Evolutionary conservation across 2,797 vertebrate genomes (phyloP).

Genomic region (Sarcoramphus papa): DNA sequence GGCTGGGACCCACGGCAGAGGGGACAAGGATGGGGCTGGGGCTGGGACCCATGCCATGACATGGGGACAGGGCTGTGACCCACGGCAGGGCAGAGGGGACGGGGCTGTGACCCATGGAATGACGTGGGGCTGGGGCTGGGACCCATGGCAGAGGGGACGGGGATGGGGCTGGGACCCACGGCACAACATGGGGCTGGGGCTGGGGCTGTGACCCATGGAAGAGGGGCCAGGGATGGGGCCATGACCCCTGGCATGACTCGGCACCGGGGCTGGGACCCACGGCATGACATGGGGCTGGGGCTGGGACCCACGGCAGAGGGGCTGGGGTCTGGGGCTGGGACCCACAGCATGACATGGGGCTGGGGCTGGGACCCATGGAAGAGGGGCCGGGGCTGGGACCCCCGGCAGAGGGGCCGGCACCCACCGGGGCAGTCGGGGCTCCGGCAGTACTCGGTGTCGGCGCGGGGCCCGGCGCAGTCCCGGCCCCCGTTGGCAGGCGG

Average conservation of each 20-base stretch:
- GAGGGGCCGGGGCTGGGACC: too few species aligned
- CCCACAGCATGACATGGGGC: too few species aligned
- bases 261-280: neutral
- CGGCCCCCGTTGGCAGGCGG: slow-evolving; percentile 63
- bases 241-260: too few species aligned
- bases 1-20: neutral
- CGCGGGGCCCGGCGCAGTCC: neutral
- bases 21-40: too few species aligned
- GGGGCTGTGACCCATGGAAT: too few species aligned
- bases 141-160: neutral
- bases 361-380: too few species aligned
- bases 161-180: neutral
- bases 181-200: too few species aligned
- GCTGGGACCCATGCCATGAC: too few species aligned
- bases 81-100: too few species aligned
- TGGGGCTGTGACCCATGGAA: too few species aligned
- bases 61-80: too few species aligned
- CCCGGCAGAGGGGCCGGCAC: neutral
- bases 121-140: neutral
- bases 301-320: neutral
- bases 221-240: too few species aligned
- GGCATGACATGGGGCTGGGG: neutral
- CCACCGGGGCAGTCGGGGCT: neutral
- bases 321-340: neutral
- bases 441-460: neutral